These are phyloP conservation scores for Philhelius pedissequus DNA, from an alignment of 2,888 invertebrate genomes.

Conservation along the genomic window DNA sequence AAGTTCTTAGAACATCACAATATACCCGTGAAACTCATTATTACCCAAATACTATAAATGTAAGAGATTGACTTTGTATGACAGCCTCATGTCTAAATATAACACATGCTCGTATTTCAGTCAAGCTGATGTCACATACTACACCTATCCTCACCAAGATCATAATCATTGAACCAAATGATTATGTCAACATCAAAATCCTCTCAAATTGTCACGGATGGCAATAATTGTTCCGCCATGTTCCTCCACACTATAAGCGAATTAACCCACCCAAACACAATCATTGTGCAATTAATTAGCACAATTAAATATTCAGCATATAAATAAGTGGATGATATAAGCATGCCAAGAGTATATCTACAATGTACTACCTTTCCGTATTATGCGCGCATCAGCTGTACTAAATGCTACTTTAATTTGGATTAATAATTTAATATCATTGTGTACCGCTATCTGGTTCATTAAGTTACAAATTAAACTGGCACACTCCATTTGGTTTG, in stretches of 20 bases:
- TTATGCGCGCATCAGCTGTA: neutral
- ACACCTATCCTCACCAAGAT: neutral
- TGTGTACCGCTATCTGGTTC: conserved; percentile 21
- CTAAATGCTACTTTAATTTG: conserved; percentile 49
- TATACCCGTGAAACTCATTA: too few relatives aligned
- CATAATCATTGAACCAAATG: neutral
- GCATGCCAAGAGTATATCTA: neutral
- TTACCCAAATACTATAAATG: too few relatives aligned
- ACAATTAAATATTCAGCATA: conserved; percentile 44
- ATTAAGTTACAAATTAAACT: conserved; percentile 46
- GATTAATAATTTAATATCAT: conserved; percentile 51
- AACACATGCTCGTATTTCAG: too few relatives aligned
- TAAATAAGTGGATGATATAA: neutral
- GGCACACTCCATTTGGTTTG: neutral
- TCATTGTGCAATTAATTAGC: conserved; percentile 53
- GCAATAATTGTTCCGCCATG: conserved; percentile 13
- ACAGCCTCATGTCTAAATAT: neutral
- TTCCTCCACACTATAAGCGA: neutral
- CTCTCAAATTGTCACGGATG: neutral
- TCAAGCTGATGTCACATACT: neutral
- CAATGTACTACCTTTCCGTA: neutral
- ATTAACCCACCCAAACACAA: conserved; percentile 39
- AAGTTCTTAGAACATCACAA: too few relatives aligned
- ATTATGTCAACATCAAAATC: conserved; percentile 6
- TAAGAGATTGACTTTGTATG: too few relatives aligned